Conservation (phyloP, 2,113 vertebrate species). For the Neomonachus schauinslandi region DNA sequence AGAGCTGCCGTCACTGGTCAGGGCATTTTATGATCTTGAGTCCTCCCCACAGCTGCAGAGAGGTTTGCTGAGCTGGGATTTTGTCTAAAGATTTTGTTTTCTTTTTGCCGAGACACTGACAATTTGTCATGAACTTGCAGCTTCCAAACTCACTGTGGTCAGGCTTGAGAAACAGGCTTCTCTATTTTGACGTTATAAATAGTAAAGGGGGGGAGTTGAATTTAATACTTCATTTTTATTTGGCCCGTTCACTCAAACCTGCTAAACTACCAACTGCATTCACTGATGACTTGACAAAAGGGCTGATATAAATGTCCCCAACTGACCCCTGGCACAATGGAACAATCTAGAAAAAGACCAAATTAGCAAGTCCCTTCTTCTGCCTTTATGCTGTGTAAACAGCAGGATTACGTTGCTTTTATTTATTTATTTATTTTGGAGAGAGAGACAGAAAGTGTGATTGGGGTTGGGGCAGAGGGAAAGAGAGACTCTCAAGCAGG, state of each 20-base stretch:
- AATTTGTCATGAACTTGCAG: not conserved
- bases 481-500: not conserved
- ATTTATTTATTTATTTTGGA: not conserved
- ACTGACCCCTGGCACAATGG: not conserved
- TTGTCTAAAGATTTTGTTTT: not conserved
- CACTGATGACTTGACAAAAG: not conserved
- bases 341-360: not conserved
- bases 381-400: not conserved
- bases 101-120: not conserved
- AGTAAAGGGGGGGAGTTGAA: not conserved
- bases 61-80: not conserved
- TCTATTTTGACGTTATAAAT: not conserved
- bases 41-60: not conserved
- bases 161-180: not conserved
- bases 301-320: not conserved
- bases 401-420: not conserved
- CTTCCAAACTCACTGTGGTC: not conserved
- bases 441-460: not conserved
- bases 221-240: not conserved
- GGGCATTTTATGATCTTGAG: not conserved
- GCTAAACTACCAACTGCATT: not conserved
- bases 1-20: fast-evolving
- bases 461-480: not conserved
- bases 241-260: not conserved
- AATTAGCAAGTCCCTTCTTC: not conserved